Conservation (phyloP, 2,888 invertebrate species). For the Molorchus minor region DNA sequence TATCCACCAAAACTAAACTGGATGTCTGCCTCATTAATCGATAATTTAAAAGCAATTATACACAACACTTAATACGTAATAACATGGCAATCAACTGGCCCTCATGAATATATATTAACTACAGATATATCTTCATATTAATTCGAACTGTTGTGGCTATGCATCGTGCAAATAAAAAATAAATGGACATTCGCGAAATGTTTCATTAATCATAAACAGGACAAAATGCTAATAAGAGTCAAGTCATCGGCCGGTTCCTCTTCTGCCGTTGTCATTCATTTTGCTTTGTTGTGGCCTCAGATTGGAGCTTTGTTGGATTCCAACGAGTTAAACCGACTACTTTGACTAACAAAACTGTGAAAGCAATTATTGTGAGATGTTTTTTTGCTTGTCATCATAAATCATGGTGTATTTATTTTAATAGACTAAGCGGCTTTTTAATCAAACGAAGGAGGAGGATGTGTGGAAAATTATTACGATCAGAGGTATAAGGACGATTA, state of each 20-base stretch:
- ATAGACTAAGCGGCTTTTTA: neutral
- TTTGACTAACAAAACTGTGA: constrained; percentile 4
- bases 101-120: constrained; percentile 17
- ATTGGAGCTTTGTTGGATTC: neutral
- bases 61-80: neutral
- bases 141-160: constrained; percentile 27
- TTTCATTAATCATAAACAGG: constrained; percentile 27
- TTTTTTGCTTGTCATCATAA: constrained; percentile 6
- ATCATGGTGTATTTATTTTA: neutral
- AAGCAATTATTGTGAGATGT: neutral
- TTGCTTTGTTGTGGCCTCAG: neutral
- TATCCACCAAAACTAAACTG: too few species aligned
- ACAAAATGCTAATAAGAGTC: constrained; percentile 8
- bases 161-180: constrained; percentile 30
- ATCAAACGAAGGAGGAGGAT: too few species aligned
- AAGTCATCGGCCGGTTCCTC: constrained; percentile 10
- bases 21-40: neutral
- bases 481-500: too few species aligned
- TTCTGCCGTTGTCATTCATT: constrained; percentile 12
- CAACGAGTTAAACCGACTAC: neutral
- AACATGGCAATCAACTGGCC: constrained; percentile 1
- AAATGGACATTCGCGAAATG: constrained; percentile 33
- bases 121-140: constrained; percentile 23
- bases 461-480: too few species aligned
- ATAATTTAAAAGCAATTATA: neutral